Evolutionary conservation across 2,888 invertebrate genomes (phyloP), one percentile per base, ranked within the genome.

Genomic region (Microctonus brassicae): DNA sequence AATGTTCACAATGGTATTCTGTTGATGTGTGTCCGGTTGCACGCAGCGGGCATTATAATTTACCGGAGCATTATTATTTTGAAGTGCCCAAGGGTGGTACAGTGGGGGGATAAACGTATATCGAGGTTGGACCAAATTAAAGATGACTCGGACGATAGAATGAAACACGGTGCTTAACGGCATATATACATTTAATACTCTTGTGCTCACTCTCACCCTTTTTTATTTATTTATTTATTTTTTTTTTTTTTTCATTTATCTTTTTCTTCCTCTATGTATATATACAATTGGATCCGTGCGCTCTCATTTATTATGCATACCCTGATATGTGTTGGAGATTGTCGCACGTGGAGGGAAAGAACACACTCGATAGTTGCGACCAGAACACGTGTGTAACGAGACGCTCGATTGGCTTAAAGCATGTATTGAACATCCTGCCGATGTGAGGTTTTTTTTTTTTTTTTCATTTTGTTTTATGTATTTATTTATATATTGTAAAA

Each of bases 291-390:
- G 24, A 52, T 64, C 52, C 72, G 68, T 64, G 70, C 75, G 73
- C 69, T 76, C 81, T 82, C 82, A 82, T 83, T 83, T 83, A 82
- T 83, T 83, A 83, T 83, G 82, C 83, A 83, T 82, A 80, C 81
- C 79, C 79, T 68, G 76, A 82, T 83, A 82, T 81, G 80, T 80
- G 80, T 83, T 77, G 78, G 77, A 83, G 82, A 83, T 83, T 82
- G 81, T 80, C 81, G 78, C 82, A 81, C 80, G 80, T 80, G 79
- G 77, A 70, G 76, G 72, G 58, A 62, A 72, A 69, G 62, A 63
- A 69, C 52, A 58, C 29, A 53, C 24, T 47, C 52, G 53, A 53
- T 60, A 66, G 66, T 66, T 60, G 65, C 70, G 39, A 58, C 34
- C 74, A 75, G 78, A 77, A 81, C 80, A 81, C 80, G 81, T 81